Evolutionary conservation across 2,113 vertebrate genomes (phyloP), one percentile per base, ranked within the genome.

Genomic region (Oryzias celebensis): DNA sequence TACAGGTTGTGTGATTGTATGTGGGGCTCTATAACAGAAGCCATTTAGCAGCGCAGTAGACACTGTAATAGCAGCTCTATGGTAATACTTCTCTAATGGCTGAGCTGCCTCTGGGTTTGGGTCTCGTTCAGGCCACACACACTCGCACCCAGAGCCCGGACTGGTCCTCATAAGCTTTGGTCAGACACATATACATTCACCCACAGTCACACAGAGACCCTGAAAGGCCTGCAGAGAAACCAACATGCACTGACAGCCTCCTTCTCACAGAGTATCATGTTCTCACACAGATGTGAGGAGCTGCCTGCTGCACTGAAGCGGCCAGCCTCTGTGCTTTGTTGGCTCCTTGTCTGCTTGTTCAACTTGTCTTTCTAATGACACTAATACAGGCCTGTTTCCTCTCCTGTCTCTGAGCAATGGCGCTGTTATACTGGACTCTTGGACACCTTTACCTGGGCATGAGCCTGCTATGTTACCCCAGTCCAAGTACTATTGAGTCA

Each of bases 81-180:
- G 69, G 84, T 86, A 89, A 86, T 87, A 85, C 72, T 36, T 68
- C 68, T 81, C 75, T 86, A 89, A 87, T 86, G 82, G 80, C 83
- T 61, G 74, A 78, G 70, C 82, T 77, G 77, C 67, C 68, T 75
- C 64, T 77, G 68, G 80, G 82, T 81, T 83, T 83, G 80, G 82
- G 82, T 86, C 85, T 79, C 67, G 63, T 73, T 84, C 69, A 77
- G 85, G 83, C 81, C 85, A 87, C 80, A 83, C 78, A 77, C 75
- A 78, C 79, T 64, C 57, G 50, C 47, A 65, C 60, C 56, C 43
- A 45, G 44, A 48, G 31, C 41, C 23, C 18, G 52, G 24, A 54
- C 31, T 50, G 45, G 18, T 57, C 28, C 50, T 62, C 64, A 43
- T 4, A 55, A 44, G 44, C 54, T 62, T 62, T 20, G 41, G 42